Evolutionary conservation across 2,797 vertebrate species (phyloP), one percentile per base, ranked within the genome.

Genomic region (Arctocebus calabarensis): DNA sequence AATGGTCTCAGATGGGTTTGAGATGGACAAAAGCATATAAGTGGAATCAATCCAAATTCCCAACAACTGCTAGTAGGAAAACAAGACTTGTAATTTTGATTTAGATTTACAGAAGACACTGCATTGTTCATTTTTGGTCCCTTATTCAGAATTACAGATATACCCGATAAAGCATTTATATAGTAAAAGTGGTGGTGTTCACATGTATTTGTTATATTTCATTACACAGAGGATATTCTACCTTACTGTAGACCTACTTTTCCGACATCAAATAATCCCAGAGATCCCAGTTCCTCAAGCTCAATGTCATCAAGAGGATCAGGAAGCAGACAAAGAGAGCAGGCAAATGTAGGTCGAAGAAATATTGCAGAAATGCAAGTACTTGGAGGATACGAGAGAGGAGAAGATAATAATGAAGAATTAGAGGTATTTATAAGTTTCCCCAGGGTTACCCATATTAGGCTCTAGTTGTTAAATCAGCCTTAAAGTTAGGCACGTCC

Each of bases 161-260:
- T 25, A 74, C 9, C n/a, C 12, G 84, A 89, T 66, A 55, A 43
- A 20, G 40, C 23, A 22, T 2, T 64, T 92, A 77, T 34, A 62
- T 22, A 40, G 23, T 86, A 20, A 59, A 88, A 55, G 8, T 34
- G 13, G 45, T 82, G 17, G 2, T 68, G 5, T 90, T 97, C 78
- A 96, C 48, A 32, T 43, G 74, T 86, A 5, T 95, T 86, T 57
- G 9, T 78, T 88, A 1, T 97, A 25, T 98, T 98, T 98, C 71
- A 98, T 98, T 99, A 96, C 93, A 97, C 99, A 98, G 99, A 99
- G 98, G 99, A 99, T 98, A 99, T 99, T 98, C 98, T 99, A 96
- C 99, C 99, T 59, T 99, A 99, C 81, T 99, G 99, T 98, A 99
- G 99, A 98, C 99, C 99, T 97, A 99, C 99, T n/a, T 99, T 99